Conservation (phyloP, 2,888 invertebrate species). For the Macrophya alboannulata region DNA sequence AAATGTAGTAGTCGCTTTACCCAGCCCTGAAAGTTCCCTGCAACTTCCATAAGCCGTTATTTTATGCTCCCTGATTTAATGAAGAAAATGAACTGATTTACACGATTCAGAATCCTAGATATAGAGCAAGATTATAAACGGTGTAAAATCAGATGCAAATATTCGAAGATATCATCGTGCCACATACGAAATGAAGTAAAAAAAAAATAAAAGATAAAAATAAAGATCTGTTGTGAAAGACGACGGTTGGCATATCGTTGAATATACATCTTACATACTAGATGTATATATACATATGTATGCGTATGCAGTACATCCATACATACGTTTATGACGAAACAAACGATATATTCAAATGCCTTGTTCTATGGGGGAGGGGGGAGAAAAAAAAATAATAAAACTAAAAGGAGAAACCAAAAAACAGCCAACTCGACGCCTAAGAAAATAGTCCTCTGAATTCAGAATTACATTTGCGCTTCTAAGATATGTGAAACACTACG, state of each 20-base stretch:
- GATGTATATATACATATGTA: background rate
- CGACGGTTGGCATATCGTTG: background rate
- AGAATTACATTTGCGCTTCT: background rate
- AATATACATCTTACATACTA: slow-evolving; percentile 15
- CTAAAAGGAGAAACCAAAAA: too few species aligned
- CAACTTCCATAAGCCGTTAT: background rate
- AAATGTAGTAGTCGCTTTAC: slow-evolving; percentile 15
- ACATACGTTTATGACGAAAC: background rate
- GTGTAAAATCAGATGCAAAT: slow-evolving; percentile 26
- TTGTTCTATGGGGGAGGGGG: background rate
- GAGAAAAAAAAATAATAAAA: too few species aligned
- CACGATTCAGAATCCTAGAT: background rate
- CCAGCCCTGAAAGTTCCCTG: background rate
- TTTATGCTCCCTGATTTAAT: background rate
- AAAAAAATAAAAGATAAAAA: background rate
- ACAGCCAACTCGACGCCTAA: too few species aligned
- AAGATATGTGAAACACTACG: background rate
- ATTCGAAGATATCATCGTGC: slow-evolving; percentile 4
- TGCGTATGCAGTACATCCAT: too few species aligned
- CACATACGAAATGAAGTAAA: background rate
- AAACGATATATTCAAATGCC: background rate
- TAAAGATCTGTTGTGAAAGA: slow-evolving; percentile 7
- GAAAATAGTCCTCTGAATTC: slow-evolving; percentile 18
- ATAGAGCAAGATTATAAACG: background rate
- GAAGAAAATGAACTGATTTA: slow-evolving; percentile 28